Base-by-base conservation (phyloP, 2,888 invertebrate species). In the Zaprionus bogoriensis region DNA sequence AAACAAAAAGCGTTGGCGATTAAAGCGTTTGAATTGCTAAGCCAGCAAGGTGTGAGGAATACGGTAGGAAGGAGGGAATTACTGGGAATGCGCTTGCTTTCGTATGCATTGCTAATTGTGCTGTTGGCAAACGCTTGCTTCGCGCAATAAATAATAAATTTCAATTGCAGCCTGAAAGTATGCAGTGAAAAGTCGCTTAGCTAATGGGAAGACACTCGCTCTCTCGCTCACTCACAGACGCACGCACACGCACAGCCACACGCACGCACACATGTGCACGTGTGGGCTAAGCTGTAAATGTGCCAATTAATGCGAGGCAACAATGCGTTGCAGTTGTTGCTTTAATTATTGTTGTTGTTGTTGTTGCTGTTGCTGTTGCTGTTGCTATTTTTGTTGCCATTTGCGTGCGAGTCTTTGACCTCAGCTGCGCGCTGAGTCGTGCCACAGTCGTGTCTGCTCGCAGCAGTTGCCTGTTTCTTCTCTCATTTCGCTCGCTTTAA, bases 1-100 rank as follows among this genome's bases (percentile, higher is more conserved):
- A 80, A 77, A 77, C 68, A 80, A 86, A 82, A 71, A 68, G 55
- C 45, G 52, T 22, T 38, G 25, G 54, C 75, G 64, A 74, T 85
- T 81, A 77, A 79, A 64, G 68, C 54, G 46, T 66, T 66, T 64
- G 59, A 53, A 42, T 59, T 55, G 67, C 61, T 69, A 82, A 75
- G 79, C 79, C 72, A 81, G 17, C 12, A 4, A 38, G 9, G 3
- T 4, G 7, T 2, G 23, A 4, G 22, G 9, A 7, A 1, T 9
- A 3, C 7, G 3, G 9, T 19, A 22, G 9, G 7, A 14, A 27
- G 17, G 36, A 7, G 42, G 27, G 0, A 25, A 14, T 50, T 46
- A 50, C 42, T n/a, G n/a, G 47, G 17, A 39, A 48, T 50, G n/a
- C n/a, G n/a, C n/a, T n/a, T n/a, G n/a, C n/a, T 39, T 10, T 45